These are phyloP conservation scores for Belgica antarctica DNA, from an alignment of 2,888 invertebrate species.

Conservation along the genomic window DNA sequence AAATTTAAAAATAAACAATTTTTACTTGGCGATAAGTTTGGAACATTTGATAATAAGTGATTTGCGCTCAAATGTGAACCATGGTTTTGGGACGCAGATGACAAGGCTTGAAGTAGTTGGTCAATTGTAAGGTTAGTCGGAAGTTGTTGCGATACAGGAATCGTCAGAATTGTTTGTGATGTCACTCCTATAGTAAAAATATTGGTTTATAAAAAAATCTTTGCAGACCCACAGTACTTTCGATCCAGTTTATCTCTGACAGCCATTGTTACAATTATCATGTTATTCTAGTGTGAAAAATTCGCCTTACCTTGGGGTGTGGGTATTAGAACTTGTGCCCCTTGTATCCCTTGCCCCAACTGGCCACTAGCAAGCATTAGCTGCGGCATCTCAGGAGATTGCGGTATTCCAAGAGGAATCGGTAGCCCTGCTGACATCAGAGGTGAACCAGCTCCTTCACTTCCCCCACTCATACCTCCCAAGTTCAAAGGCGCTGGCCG, in stretches of 20 bases:
- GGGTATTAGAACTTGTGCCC: conserved; percentile 90
- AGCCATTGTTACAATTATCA: too few relatives aligned
- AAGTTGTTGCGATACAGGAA: conserved; percentile 83
- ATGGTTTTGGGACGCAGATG: conserved; percentile 57
- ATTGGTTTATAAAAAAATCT: conserved; percentile 8
- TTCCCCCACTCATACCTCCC: conserved; percentile 9
- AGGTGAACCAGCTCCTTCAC: background rate
- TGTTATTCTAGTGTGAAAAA: too few relatives aligned
- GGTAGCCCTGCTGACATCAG: conserved; percentile 19
- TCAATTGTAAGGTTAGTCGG: conserved; percentile 65
- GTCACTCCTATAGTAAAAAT: conserved; percentile 79
- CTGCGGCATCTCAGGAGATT: conserved; percentile 70
- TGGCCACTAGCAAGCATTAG: conserved; percentile 88
- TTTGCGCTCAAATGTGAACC: conserved; percentile 52
- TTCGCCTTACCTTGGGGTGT: conserved; percentile 81
- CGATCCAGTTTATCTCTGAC: too few relatives aligned
- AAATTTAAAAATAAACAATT: background rate
- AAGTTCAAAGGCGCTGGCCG: conserved; percentile 22
- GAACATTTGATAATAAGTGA: conserved; percentile 40
- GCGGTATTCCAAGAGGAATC: conserved; percentile 6
- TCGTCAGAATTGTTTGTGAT: conserved; percentile 92
- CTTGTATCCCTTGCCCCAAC: conserved; percentile 88
- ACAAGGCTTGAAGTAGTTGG: conserved; percentile 50
- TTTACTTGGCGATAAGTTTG: conserved; percentile 42
- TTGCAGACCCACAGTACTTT: too few relatives aligned